These are phyloP conservation scores for Chionis minor DNA, from an alignment of 2,113 vertebrate genomes.

Conservation along the genomic window DNA sequence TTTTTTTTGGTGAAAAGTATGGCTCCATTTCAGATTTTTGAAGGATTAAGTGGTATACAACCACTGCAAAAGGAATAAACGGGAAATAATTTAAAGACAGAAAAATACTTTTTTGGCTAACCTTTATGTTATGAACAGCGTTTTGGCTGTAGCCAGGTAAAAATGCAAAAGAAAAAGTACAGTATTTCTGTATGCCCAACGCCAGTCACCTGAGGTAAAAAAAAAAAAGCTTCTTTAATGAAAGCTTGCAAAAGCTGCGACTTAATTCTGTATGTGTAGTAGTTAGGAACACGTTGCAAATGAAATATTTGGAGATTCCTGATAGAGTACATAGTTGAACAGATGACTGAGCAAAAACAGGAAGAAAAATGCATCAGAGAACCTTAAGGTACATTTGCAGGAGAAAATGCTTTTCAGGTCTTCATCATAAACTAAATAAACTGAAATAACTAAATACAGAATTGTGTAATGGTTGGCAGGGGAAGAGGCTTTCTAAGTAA, in stretches of 20 bases:
- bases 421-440: background rate
- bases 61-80: background rate
- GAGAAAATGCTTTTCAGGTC: background rate
- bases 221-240: background rate
- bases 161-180: background rate
- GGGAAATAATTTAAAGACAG: background rate
- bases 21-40: background rate
- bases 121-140: background rate
- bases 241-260: background rate
- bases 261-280: background rate
- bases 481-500: background rate
- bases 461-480: background rate
- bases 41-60: background rate
- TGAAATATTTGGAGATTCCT: background rate
- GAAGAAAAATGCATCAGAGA: background rate
- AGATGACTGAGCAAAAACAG: background rate
- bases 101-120: background rate
- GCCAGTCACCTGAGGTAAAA: background rate
- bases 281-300: background rate
- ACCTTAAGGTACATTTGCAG: background rate
- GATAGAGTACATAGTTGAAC: background rate
- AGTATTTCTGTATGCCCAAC: background rate
- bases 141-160: background rate
- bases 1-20: background rate
- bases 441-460: background rate